phyloP scores from a whole-genome alignment of 2,113 vertebrate genomes.

The Pangasianodon gigas region DNA sequence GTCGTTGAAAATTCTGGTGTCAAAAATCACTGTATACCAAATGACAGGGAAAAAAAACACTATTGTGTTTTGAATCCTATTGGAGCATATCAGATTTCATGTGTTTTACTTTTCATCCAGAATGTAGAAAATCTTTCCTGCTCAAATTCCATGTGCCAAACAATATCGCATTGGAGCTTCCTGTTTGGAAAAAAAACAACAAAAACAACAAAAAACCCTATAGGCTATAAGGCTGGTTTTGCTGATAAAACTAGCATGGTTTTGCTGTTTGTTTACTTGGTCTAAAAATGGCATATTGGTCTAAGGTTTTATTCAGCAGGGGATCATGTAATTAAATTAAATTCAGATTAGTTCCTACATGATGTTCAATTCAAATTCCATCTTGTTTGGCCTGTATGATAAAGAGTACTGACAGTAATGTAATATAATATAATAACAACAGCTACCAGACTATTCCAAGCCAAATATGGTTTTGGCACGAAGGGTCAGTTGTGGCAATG shows the following conservation, averaged over 20 bases:
- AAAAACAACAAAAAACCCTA: background rate
- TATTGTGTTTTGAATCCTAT: background rate
- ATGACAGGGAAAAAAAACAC: background rate
- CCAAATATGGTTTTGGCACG: background rate
- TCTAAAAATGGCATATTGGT: background rate
- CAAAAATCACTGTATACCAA: too few species aligned
- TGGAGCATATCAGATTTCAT: background rate
- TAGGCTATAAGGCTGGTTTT: background rate
- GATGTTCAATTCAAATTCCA: background rate
- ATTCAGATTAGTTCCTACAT: background rate
- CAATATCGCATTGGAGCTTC: background rate
- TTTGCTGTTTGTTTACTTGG: background rate
- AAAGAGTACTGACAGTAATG: background rate
- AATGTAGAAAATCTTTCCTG: background rate
- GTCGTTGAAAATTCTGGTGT: background rate
- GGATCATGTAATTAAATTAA: background rate
- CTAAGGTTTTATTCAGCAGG: background rate
- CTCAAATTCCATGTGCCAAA: background rate
- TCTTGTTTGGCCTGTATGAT: background rate
- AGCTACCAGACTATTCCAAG: background rate
- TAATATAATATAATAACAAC: background rate
- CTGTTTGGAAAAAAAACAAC: background rate
- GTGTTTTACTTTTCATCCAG: background rate
- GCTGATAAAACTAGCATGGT: background rate
- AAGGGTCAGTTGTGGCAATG: background rate